Base-by-base conservation (phyloP, 2,888 invertebrate genomes). In the Drosophila algonquin region DNA sequence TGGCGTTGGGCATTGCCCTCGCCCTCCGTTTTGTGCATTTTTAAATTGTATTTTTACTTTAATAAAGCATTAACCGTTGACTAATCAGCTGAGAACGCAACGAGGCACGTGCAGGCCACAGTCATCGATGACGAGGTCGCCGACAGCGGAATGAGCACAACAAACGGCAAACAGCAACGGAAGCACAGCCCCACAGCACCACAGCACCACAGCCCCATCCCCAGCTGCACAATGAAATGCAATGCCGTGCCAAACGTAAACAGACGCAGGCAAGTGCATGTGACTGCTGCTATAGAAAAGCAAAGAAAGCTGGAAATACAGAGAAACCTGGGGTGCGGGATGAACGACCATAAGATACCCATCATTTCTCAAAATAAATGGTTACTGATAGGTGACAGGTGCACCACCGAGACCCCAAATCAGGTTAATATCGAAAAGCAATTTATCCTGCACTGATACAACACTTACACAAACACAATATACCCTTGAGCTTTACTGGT, bases 21-120 rank as follows among this genome's bases (percentile, higher is more conserved):
- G 59, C 45, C 55, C 63, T 48, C n/a, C 14, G 48, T 18, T 55
- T 51, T 63, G 24, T 35, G 27, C 27, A 45, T 45, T 63, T 63
- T 55, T 32, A 65, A 63, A 63, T 63, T 35, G 32, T 50, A 35
- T 65, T 65, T 73, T 74, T 72, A 63, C 60, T 58, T 72, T 80
- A 72, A 80, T 73, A 78, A 75, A 72, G 73, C 79, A 63, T 75
- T 77, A 75, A 75, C 73, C 74, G 63, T 57, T 65, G 60, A 69
- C 77, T 75, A 74, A 80, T 75, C 76, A 72, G 45, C 52, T 69
- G 77, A 65, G 73, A 55, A 56, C 55, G 56, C 59, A 55, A 45
- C 68, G 58, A 52, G 79, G 72, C 80, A 81, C 81, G 79, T 85
- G 85, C 75, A 52, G 27, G 27, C 55, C 40, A 24, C 35, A 14